These are phyloP conservation scores for Aurelia sp. DNA, from an alignment of 30 jellyfish, hydroid and myxozoan species.

Conservation along the genomic window DNA sequence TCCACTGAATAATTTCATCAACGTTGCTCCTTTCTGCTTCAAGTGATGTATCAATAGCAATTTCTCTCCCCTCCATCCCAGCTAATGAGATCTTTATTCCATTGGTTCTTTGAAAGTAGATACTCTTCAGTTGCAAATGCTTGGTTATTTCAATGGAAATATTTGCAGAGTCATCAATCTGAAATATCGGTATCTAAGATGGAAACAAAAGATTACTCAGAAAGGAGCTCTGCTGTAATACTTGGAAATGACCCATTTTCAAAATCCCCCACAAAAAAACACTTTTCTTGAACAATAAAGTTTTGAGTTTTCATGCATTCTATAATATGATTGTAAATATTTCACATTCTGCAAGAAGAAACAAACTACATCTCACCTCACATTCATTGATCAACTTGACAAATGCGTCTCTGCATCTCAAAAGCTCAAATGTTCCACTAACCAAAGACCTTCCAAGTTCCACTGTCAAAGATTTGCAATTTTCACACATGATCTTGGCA, in stretches of 20 bases:
- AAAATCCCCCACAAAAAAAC: too few species aligned
- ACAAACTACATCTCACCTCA: conserved; percentile 56
- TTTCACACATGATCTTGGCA: conserved; percentile 86
- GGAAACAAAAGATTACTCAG: not conserved
- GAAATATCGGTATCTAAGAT: conserved; percentile 79
- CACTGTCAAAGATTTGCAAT: conserved; percentile 37
- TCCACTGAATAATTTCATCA: conserved; percentile 76
- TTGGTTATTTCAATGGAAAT: conserved; percentile 42
- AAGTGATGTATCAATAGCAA: conserved; percentile 42
- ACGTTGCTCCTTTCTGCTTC: not conserved
- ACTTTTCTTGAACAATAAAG: too few species aligned
- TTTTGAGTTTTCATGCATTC: too few species aligned
- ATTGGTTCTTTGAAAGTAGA: conserved; percentile 70
- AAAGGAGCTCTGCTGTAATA: too few species aligned
- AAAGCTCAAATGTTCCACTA: conserved; percentile 83
- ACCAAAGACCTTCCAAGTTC: conserved; percentile 54
- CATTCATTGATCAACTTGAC: conserved; percentile 48
- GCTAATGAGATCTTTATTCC: not conserved
- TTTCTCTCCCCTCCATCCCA: conserved; percentile 15
- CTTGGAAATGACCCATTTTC: too few species aligned
- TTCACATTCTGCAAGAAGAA: too few species aligned
- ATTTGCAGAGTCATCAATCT: conserved; percentile 73
- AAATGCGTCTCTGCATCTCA: conserved; percentile 44
- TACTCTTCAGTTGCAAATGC: conserved; percentile 66
- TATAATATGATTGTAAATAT: too few species aligned